Evolutionary conservation across 2,797 vertebrate species (phyloP).

Genomic region (Urosaurus nigricauda): DNA sequence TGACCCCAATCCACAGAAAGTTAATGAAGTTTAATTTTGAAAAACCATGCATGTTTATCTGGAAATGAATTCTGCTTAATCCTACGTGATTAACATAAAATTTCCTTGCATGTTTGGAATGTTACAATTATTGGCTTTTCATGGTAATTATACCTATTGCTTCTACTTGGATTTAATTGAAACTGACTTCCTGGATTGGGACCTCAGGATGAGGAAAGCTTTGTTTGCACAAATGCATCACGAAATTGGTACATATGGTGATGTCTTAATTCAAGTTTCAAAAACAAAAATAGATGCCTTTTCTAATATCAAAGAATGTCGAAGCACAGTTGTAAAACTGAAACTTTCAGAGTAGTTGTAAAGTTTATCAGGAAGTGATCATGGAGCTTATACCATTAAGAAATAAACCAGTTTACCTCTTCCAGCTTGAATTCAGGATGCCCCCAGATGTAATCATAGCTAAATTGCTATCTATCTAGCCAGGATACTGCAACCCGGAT

Average conservation of each 20-base stretch:
- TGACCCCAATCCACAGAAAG: not conserved
- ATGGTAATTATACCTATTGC: not conserved
- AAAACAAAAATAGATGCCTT: not conserved
- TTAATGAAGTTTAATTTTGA: not conserved
- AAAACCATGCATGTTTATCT: not conserved
- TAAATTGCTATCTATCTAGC: no score
- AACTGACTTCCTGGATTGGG: not conserved
- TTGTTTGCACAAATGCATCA: not conserved
- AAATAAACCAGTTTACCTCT: no score
- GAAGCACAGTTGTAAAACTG: not conserved
- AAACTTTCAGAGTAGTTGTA: not conserved
- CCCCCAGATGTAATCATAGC: no score
- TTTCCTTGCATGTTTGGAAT: not conserved
- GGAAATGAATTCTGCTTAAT: not conserved
- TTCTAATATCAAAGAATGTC: not conserved
- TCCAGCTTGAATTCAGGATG: no score
- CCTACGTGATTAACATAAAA: not conserved
- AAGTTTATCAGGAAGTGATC: not conserved
- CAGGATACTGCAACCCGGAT: no score
- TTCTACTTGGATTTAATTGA: not conserved
- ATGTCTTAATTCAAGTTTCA: not conserved
- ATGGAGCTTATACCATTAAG: no score
- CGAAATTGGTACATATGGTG: not conserved
- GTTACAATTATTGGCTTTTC: not conserved
- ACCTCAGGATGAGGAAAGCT: not conserved